Conservation (phyloP, 2,113 vertebrate genomes). For the Diadophis punctatus region DNA sequence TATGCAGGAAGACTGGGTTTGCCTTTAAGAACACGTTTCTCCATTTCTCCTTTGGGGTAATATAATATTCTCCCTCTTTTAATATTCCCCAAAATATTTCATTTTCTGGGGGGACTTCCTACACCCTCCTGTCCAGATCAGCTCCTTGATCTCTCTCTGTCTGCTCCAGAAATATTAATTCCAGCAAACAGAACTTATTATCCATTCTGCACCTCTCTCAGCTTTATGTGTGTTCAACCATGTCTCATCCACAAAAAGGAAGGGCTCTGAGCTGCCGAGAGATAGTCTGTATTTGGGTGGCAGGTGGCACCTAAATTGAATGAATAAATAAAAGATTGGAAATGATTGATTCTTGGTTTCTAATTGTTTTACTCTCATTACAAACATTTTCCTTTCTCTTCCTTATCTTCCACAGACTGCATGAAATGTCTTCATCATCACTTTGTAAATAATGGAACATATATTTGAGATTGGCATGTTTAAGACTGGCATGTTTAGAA, state of each 20-base stretch:
- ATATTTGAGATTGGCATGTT: not conserved
- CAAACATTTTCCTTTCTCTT: not conserved
- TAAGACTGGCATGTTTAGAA: not conserved
- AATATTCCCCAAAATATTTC: no score
- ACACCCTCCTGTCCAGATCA: not conserved
- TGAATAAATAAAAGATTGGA: not conserved
- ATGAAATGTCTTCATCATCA: constrained; percentile 20
- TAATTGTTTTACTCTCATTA: not conserved
- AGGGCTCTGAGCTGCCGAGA: not conserved
- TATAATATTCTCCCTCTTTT: no score
- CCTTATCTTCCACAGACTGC: not conserved
- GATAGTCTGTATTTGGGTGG: not conserved
- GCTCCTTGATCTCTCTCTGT: not conserved
- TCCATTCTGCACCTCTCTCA: not conserved
- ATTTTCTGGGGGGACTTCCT: no score
- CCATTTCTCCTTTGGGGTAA: no score
- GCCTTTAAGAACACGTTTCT: no score
- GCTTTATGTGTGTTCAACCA: not conserved
- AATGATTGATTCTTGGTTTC: not conserved
- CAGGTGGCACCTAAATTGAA: not conserved
- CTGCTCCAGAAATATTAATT: not conserved
- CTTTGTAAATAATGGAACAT: not conserved
- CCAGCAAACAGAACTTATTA: not conserved
- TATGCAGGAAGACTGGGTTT: no score
- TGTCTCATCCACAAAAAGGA: not conserved